Conservation (phyloP, 2,797 vertebrate species). For the Yasuhikotakia modesta region DNA sequence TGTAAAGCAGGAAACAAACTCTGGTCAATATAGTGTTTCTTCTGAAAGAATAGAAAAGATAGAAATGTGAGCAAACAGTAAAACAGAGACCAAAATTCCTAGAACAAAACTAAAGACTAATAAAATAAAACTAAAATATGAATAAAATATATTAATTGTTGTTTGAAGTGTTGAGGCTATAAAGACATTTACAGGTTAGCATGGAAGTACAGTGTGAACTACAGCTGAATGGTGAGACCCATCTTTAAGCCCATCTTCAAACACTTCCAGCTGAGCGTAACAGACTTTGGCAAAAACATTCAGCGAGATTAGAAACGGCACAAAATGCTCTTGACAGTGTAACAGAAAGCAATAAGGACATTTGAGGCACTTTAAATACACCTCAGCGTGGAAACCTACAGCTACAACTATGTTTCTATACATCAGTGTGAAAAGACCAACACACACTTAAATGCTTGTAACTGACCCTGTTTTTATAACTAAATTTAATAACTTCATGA, state of each 20-base stretch:
- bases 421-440: constrained; percentile 78
- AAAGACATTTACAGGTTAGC: constrained; percentile 73
- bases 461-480: constrained; percentile 65
- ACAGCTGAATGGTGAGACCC: constrained; percentile 62
- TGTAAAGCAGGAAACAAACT: constrained; percentile 66
- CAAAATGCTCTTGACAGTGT: constrained; percentile 61
- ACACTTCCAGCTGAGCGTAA: constrained; percentile 51
- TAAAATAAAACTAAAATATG: constrained; percentile 80
- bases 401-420: constrained; percentile 73
- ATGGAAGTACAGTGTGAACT: constrained; percentile 65
- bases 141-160: too few relatives aligned
- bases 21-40: constrained; percentile 72
- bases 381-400: constrained; percentile 46
- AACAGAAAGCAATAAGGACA: constrained; percentile 55
- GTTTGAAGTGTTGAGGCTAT: constrained; percentile 64
- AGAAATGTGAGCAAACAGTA: constrained; percentile 70
- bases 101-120: constrained; percentile 67
- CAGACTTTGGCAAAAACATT: constrained; percentile 72
- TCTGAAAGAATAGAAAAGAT: constrained; percentile 85
- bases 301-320: constrained; percentile 51
- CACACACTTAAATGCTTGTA: constrained; percentile 80
- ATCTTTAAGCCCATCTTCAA: constrained; percentile 26
- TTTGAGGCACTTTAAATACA: constrained; percentile 54
- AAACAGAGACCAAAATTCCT: constrained; percentile 58
- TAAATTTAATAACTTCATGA: constrained; percentile 49